Percentiles rank a stretch among this genome's conserved stretches.
Conservation (phyloP, 2,797 vertebrate genomes). For the Vespertilio murinus region DNA sequence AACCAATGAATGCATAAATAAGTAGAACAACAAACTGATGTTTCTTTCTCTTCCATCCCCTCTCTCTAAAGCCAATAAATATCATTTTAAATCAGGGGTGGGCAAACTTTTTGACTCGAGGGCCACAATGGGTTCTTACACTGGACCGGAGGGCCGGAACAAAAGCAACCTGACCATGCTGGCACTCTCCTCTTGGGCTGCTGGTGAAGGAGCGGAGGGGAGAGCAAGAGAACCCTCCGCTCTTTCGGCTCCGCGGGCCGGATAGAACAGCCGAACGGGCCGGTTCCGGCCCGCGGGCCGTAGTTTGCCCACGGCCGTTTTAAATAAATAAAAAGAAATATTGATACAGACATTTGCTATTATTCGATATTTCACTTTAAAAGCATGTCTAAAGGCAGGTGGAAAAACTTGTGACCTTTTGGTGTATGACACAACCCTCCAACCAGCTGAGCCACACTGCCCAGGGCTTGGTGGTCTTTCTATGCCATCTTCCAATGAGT, state of each 20-base stretch:
- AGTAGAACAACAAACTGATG: not conserved
- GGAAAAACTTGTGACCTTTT: not conserved
- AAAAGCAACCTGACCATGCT: no score
- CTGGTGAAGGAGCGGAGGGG: no score
- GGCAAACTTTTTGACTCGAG: no score
- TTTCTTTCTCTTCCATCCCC: not conserved
- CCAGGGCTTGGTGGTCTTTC: not conserved
- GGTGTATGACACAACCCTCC: not conserved
- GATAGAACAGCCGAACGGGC: no score
- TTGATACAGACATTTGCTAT: not conserved
- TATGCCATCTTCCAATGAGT: not conserved
- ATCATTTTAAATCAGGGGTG: not conserved
- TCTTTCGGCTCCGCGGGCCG: no score
- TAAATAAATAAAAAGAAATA: not conserved
- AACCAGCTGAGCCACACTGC: not conserved
- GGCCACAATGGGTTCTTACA: no score
- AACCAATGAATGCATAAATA: not conserved
- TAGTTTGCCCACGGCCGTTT: no score
- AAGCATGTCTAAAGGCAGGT: not conserved
- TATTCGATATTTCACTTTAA: constrained; percentile 45
- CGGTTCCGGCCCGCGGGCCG: no score
- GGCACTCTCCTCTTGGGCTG: no score
- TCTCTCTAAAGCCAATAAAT: not conserved
- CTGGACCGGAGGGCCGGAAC: no score
- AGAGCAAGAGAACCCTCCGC: no score